Evolutionary conservation across 2,797 vertebrate species (phyloP).

Genomic region (Chelidonichthys spinosus): DNA sequence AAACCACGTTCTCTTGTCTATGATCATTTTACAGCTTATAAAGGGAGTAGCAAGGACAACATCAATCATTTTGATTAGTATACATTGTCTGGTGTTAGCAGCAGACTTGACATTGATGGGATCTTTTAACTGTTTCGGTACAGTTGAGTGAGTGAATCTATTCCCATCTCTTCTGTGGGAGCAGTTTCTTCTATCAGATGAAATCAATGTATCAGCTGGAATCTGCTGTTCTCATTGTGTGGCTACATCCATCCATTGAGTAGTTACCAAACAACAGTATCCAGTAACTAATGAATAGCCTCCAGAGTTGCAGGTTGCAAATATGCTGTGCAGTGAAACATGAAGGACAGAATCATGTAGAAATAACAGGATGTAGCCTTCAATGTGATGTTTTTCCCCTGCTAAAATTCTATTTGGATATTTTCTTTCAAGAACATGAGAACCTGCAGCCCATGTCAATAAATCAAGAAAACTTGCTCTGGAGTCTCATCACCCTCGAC

Average conservation of each 20-base stretch:
- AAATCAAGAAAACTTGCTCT: not conserved
- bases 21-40: too few species aligned
- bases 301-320: constrained; percentile 41
- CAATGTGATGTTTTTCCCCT: not conserved
- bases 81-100: too few species aligned
- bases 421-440: not conserved
- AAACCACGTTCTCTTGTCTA: too few species aligned
- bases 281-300: constrained; percentile 5
- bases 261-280: constrained; percentile 8
- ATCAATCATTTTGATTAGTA: too few species aligned
- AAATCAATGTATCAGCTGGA: constrained; percentile 21
- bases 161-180: not conserved
- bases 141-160: too few species aligned
- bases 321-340: constrained; percentile 11
- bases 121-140: too few species aligned
- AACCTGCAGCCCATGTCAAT: not conserved
- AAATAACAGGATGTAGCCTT: not conserved
- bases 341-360: not conserved
- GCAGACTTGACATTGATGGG: too few species aligned
- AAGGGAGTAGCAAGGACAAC: too few species aligned
- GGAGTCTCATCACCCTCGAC: not conserved
- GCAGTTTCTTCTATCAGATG: not conserved
- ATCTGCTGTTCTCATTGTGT: constrained; percentile 17
- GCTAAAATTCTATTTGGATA: not conserved
- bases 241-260: constrained; percentile 5